A percentile compares a stretch with the other conserved stretches of the same genome.
phyloP scores from a whole-genome alignment of 2,113 vertebrate species.

The Saguinus midas region DNA sequence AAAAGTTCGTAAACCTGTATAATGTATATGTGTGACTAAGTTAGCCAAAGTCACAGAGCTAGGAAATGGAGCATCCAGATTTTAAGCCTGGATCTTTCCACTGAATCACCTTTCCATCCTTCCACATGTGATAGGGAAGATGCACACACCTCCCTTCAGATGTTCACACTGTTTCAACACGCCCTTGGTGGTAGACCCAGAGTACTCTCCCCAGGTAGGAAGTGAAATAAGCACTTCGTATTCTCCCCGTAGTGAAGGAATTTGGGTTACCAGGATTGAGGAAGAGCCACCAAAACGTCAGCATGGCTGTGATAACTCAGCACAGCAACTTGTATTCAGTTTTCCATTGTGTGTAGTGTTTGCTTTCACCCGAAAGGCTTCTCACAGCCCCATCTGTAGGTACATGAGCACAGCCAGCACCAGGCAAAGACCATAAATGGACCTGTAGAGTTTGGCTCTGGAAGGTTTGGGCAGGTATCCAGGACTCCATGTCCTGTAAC shows the following conservation, averaged over 20 bases:
- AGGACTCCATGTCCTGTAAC: constrained; percentile 8
- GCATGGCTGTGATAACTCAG: rapidly evolving
- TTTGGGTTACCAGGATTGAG: background rate
- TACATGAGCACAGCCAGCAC: background rate
- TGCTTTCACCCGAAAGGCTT: background rate
- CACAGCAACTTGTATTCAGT: background rate
- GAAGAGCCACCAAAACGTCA: no score
- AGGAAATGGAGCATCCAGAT: background rate
- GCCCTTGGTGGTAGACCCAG: background rate
- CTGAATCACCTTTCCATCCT: background rate
- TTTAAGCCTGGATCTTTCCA: background rate
- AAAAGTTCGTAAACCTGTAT: background rate
- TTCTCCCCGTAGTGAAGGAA: background rate
- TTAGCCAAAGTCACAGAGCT: background rate
- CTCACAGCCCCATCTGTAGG: background rate
- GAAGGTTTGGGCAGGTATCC: constrained; percentile 46
- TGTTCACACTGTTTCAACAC: background rate
- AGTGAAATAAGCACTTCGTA: background rate
- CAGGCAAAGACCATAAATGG: constrained; percentile 62
- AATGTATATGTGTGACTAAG: no score
- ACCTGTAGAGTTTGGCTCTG: background rate
- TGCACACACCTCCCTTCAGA: background rate
- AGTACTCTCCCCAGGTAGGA: background rate
- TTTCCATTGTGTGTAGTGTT: background rate
- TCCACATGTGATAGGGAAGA: no score